Conservation (phyloP, 2,113 vertebrate species). For the Protobothrops flavoviridis region DNA sequence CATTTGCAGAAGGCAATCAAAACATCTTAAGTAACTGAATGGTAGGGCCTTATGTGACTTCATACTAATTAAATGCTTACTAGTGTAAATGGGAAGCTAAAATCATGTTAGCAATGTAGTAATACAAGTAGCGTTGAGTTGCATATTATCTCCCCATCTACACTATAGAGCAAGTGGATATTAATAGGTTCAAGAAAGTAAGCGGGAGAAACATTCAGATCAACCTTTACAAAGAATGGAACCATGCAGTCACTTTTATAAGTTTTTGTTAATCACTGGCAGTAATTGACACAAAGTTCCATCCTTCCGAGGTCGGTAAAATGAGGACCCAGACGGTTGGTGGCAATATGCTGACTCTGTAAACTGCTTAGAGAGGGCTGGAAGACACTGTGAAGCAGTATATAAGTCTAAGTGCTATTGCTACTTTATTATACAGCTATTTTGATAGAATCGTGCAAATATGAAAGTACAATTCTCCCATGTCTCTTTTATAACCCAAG, state of each 20-base stretch:
- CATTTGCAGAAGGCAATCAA: slow-evolving; percentile 31
- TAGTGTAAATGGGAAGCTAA: background rate
- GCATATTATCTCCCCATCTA: background rate
- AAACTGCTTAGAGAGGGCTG: too few species aligned
- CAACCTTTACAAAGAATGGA: background rate
- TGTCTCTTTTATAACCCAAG: background rate
- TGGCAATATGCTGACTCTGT: too few species aligned
- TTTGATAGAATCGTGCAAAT: too few species aligned
- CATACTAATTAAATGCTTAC: slow-evolving; percentile 10
- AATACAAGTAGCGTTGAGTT: background rate
- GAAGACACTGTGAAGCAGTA: too few species aligned
- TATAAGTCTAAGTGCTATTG: too few species aligned
- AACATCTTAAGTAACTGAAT: slow-evolving; percentile 5
- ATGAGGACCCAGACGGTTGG: too few species aligned
- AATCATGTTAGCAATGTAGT: background rate
- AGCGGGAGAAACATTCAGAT: background rate
- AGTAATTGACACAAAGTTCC: background rate
- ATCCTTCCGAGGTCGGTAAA: too few species aligned
- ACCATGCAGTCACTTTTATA: background rate
- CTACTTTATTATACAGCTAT: too few species aligned
- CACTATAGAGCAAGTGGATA: background rate
- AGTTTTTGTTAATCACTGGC: background rate
- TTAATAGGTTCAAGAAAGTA: background rate
- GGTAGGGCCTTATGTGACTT: slow-evolving; percentile 4
- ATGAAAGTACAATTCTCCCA: background rate